Conservation (phyloP, 2,113 vertebrate genomes). For the Prolemur simus region DNA sequence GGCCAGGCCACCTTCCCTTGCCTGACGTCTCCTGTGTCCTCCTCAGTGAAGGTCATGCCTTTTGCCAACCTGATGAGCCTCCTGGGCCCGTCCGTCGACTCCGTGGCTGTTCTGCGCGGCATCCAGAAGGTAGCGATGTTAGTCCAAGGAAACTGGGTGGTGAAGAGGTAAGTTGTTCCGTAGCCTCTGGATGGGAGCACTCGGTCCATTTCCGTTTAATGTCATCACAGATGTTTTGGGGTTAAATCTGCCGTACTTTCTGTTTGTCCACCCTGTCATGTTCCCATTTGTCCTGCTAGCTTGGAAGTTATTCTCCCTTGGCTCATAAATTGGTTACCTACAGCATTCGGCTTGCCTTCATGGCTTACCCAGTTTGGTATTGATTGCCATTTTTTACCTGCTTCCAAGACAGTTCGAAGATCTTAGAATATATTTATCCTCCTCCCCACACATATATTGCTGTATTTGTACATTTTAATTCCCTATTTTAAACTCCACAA, state of each 20-base stretch:
- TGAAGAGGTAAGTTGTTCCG: conserved; percentile 90
- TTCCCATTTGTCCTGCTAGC: neutral
- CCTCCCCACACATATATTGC: rapidly evolving
- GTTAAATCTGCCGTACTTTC: neutral
- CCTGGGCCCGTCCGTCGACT: conserved; percentile 92
- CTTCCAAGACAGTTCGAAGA: neutral
- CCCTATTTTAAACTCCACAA: neutral
- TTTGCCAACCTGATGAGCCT: conserved; percentile 98
- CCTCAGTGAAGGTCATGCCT: conserved; percentile 93
- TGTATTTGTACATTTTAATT: neutral
- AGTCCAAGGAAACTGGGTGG: conserved; percentile 99
- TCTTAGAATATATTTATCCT: neutral
- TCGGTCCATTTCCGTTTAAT: neutral
- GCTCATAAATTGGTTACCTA: neutral
- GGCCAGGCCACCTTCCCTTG: neutral
- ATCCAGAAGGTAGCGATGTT: conserved; percentile 99
- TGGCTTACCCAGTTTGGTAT: neutral
- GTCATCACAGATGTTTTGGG: neutral
- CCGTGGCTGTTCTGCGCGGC: conserved; percentile 93
- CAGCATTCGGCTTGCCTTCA: neutral
- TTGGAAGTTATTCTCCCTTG: neutral
- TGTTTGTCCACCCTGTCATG: neutral
- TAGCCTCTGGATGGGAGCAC: neutral
- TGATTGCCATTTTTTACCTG: neutral
- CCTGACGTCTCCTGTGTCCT: neutral